Conservation (phyloP, 1,140 invertebrate genomes). For the Trachymyrmex septentrionalis region DNA sequence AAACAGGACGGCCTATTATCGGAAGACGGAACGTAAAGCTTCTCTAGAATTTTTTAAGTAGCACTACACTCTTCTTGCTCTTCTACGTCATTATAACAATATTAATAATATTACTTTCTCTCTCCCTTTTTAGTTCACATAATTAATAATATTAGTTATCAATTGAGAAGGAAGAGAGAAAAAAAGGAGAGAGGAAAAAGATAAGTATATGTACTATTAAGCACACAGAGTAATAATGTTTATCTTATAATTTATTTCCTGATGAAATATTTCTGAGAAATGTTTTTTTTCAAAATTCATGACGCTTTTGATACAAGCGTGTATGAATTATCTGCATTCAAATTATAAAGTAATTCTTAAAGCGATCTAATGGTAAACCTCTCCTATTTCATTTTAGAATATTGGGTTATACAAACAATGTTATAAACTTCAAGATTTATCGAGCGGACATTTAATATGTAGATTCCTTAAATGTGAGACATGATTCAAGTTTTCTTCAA, state of each 20-base stretch:
- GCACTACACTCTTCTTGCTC: neutral
- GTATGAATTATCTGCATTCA: neutral
- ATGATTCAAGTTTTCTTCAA: slow-evolving; percentile 75
- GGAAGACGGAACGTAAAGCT: slow-evolving; percentile 22
- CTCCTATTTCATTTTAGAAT: slow-evolving; percentile 12
- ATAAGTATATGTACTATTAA: neutral
- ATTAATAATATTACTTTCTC: slow-evolving; percentile 12
- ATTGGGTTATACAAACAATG: slow-evolving; percentile 43
- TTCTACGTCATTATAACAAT: neutral
- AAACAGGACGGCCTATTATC: slow-evolving; percentile 75
- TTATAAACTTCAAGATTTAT: slow-evolving; percentile 68
- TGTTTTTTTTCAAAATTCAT: neutral
- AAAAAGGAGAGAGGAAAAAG: neutral
- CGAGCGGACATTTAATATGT: slow-evolving; percentile 54
- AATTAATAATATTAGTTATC: slow-evolving; percentile 17
- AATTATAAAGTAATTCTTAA: neutral
- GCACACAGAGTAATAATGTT: neutral
- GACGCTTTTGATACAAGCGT: neutral
- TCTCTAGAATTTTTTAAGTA: slow-evolving; percentile 23
- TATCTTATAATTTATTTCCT: neutral
- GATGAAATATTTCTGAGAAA: too few species aligned
- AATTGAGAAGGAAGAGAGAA: neutral
- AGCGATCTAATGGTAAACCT: slow-evolving; percentile 20
- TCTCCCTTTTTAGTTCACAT: too few species aligned
- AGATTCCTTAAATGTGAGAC: slow-evolving; percentile 33